Evolutionary conservation across 2,113 vertebrate species (phyloP).

Genomic region (Dissostichus mawsoni): DNA sequence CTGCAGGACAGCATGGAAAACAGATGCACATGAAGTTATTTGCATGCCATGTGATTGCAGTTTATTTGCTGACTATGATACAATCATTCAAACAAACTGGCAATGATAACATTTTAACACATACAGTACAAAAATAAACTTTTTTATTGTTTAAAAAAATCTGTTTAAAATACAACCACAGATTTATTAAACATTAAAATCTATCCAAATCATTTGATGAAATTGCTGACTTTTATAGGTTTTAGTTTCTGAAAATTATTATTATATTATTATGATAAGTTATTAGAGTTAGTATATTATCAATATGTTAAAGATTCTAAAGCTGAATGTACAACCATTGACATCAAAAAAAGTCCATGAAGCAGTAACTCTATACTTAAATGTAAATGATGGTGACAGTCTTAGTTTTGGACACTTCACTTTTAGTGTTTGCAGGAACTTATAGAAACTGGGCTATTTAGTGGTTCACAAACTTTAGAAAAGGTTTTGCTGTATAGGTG

Average conservation of each 20-base stretch:
- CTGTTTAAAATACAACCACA: neutral
- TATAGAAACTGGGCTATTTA: neutral
- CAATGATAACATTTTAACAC: constrained; percentile 24
- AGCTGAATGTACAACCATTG: neutral
- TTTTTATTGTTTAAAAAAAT: no score
- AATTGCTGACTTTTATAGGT: neutral
- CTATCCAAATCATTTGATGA: neutral
- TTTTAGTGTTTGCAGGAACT: no score
- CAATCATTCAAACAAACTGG: constrained; percentile 3
- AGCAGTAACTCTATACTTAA: neutral
- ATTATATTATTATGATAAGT: no score
- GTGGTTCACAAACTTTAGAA: neutral
- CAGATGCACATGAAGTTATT: constrained; percentile 60
- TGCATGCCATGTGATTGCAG: constrained; percentile 20
- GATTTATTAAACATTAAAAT: neutral
- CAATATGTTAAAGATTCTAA: neutral
- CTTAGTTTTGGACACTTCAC: no score
- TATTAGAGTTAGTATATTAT: no score
- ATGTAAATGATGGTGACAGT: neutral
- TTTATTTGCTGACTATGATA: constrained; percentile 13
- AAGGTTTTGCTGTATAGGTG: neutral
- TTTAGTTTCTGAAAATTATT: neutral
- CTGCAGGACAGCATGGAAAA: constrained; percentile 76
- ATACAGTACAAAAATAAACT: neutral
- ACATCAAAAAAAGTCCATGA: neutral